Evolutionary conservation across 2,113 vertebrate genomes (phyloP).

Genomic region (Zapornia atra): DNA sequence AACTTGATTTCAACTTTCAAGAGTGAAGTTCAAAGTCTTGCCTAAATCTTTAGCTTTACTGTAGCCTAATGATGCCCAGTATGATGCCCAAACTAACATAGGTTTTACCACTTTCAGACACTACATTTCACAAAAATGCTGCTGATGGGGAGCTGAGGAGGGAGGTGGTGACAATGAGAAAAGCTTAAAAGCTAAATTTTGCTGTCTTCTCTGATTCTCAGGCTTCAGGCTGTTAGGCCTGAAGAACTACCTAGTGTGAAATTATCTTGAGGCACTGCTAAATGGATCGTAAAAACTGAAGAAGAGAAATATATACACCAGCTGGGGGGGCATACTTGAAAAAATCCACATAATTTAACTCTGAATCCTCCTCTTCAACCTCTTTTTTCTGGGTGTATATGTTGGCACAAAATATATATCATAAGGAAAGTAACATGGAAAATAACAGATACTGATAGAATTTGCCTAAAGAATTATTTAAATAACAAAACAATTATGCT

Average conservation of each 20-base stretch:
- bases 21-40: neutral
- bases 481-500: neutral
- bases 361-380: neutral
- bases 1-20: neutral
- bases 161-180: neutral
- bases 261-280: neutral
- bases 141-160: neutral
- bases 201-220: neutral
- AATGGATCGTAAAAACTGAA: neutral
- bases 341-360: neutral
- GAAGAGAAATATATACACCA: neutral
- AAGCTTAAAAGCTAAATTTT: slow-evolving; percentile 38
- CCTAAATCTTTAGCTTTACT: neutral
- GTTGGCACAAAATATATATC: neutral
- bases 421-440: neutral
- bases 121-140: neutral
- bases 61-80: neutral
- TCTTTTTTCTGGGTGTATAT: neutral
- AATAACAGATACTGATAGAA: neutral
- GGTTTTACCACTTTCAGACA: neutral
- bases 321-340: neutral
- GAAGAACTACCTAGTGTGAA: neutral
- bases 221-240: neutral
- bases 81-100: neutral
- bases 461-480: neutral